Conservation (phyloP, 1,140 invertebrate species). For the Ericerus pela region DNA sequence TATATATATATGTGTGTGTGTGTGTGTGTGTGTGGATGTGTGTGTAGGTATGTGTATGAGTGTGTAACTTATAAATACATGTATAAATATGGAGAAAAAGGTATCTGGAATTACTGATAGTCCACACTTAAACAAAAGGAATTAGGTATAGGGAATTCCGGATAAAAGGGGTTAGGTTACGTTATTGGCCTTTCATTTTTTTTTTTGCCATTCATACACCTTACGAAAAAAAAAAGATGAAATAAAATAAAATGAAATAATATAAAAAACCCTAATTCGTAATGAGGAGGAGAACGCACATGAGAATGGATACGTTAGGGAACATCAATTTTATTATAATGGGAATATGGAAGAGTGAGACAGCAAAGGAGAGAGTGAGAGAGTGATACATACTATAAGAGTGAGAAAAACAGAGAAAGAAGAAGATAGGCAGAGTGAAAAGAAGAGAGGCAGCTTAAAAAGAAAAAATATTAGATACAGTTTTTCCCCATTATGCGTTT, state of each 20-base stretch:
- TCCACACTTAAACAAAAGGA: slow-evolving; percentile 24
- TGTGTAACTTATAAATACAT: no score
- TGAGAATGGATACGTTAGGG: neutral
- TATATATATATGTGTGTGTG: no score
- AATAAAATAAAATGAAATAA: no score
- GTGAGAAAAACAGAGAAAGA: no score
- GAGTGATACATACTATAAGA: no score
- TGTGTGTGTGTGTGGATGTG: no score
- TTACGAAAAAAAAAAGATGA: no score
- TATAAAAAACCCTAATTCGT: slow-evolving; percentile 11
- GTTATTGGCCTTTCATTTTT: slow-evolving; percentile 8
- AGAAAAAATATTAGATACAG: slow-evolving; percentile 11
- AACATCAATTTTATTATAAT: slow-evolving; percentile 12
- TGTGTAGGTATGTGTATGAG: no score
- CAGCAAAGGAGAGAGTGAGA: no score
- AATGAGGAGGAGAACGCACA: neutral
- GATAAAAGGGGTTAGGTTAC: slow-evolving; percentile 17
- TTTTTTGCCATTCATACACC: slow-evolving; percentile 3
- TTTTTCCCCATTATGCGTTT: neutral
- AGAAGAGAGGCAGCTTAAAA: slow-evolving; percentile 7
- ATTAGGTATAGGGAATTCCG: slow-evolving; percentile 25
- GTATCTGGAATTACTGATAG: slow-evolving; percentile 1
- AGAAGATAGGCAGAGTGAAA: no score
- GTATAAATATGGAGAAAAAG: slow-evolving; percentile 13
- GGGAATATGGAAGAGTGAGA: slow-evolving; percentile 1